phyloP scores from a whole-genome alignment of 1,140 invertebrate species.

The Diachasmimorpha longicaudata region DNA sequence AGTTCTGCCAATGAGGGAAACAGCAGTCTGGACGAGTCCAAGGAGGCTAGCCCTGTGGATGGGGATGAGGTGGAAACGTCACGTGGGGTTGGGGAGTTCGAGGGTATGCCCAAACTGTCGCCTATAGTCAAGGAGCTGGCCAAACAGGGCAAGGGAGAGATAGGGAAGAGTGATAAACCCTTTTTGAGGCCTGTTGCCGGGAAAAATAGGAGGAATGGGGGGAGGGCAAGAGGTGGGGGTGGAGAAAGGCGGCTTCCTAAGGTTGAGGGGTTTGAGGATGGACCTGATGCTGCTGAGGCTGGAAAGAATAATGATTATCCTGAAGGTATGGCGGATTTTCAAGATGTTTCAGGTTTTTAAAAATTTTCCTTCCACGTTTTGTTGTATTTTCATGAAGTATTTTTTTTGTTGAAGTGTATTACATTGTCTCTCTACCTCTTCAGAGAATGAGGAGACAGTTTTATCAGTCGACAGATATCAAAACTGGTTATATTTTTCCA shows the following conservation, averaged over 20 bases:
- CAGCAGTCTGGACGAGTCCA: no score
- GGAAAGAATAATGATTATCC: conserved; percentile 49
- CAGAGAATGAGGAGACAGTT: no score
- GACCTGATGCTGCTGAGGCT: conserved; percentile 31
- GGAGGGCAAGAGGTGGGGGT: conserved; percentile 37
- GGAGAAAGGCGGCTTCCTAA: conserved; percentile 12
- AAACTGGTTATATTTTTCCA: no score
- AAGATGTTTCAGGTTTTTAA: not conserved
- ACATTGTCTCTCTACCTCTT: no score
- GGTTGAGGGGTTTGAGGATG: conserved; percentile 53
- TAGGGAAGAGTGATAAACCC: conserved; percentile 49
- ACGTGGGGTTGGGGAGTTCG: conserved; percentile 47
- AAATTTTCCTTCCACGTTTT: no score
- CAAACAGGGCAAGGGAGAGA: conserved; percentile 1
- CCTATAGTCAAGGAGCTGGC: conserved; percentile 54
- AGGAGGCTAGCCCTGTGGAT: not conserved
- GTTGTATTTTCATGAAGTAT: no score
- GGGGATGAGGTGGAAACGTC: conserved; percentile 32
- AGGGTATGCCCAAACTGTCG: conserved; percentile 60
- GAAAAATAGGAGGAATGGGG: conserved; percentile 46
- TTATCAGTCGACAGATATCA: no score
- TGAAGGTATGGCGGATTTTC: conserved; percentile 41
- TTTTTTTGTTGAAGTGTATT: no score
- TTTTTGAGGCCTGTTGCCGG: conserved; percentile 53
- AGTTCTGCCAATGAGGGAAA: conserved; percentile 20